phyloP scores from a whole-genome alignment of 2,113 vertebrate species.

The Sclerurus mexicanus region DNA sequence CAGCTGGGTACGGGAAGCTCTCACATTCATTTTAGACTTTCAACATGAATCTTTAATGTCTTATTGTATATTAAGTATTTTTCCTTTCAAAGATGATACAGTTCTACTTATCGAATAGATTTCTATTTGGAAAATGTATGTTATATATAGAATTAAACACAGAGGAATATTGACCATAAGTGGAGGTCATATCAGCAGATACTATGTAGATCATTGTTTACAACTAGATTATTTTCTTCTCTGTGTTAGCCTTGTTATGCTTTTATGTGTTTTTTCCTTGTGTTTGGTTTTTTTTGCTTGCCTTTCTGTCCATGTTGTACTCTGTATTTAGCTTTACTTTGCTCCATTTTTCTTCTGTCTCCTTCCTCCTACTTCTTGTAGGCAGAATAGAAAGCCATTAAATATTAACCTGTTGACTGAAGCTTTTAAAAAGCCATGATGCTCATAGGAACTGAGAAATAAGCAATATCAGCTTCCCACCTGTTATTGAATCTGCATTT shows the following conservation, averaged over 20 bases:
- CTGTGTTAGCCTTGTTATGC: neutral
- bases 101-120: neutral
- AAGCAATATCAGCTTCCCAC: neutral
- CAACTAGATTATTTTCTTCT: neutral
- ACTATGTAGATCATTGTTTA: neutral
- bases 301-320: neutral
- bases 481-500: neutral
- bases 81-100: neutral
- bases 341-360: neutral
- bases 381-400: neutral
- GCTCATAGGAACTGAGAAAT: neutral
- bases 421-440: neutral
- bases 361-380: neutral
- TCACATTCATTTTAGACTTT: neutral
- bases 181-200: neutral
- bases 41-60: neutral
- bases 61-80: neutral
- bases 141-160: neutral
- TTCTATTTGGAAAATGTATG: neutral
- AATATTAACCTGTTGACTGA: neutral
- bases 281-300: rapidly evolving
- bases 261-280: neutral
- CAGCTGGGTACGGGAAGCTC: neutral
- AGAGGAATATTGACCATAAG: neutral
- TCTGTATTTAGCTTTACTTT: neutral